A percentile compares a stretch with the other conserved stretches of the same genome.
phyloP scores from a whole-genome alignment of 2,888 invertebrate species.

The Lithophane semibrunnea region DNA sequence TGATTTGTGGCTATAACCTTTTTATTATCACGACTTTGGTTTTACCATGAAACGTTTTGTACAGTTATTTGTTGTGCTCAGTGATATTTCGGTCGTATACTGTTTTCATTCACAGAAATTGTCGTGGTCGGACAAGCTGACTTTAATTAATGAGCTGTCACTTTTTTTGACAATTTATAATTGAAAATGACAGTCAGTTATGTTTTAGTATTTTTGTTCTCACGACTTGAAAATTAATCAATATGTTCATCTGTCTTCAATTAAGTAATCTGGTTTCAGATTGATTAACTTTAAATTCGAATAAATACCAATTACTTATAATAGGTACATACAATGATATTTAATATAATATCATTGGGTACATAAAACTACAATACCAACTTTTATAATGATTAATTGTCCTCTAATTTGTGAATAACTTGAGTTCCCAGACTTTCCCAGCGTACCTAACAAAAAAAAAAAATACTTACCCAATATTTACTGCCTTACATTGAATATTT shows the following conservation, averaged over 20 bases:
- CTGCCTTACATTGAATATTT: slow-evolving; percentile 2
- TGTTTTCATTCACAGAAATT: slow-evolving; percentile 30
- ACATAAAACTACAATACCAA: not conserved
- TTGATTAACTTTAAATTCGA: not conserved
- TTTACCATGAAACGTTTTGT: slow-evolving; percentile 36
- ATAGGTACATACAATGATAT: no score
- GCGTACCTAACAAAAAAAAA: not conserved
- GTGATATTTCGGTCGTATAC: slow-evolving; percentile 40
- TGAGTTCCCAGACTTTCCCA: not conserved
- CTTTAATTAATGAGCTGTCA: slow-evolving; percentile 46
- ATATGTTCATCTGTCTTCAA: not conserved
- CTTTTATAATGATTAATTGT: not conserved
- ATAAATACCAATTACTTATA: not conserved
- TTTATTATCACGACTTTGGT: slow-evolving; percentile 54
- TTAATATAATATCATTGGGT: no score
- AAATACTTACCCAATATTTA: not conserved
- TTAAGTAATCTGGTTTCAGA: not conserved
- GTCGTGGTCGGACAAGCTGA: slow-evolving; percentile 10
- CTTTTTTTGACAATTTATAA: slow-evolving; percentile 7
- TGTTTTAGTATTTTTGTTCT: not conserved
- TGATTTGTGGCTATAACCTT: slow-evolving; percentile 55
- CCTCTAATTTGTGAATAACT: no score
- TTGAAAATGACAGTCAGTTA: slow-evolving; percentile 14
- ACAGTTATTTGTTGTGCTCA: slow-evolving; percentile 55
- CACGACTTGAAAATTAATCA: not conserved